Evolutionary conservation across 2,797 vertebrate genomes (phyloP).

Genomic region (Threskiornis aethiopicus): DNA sequence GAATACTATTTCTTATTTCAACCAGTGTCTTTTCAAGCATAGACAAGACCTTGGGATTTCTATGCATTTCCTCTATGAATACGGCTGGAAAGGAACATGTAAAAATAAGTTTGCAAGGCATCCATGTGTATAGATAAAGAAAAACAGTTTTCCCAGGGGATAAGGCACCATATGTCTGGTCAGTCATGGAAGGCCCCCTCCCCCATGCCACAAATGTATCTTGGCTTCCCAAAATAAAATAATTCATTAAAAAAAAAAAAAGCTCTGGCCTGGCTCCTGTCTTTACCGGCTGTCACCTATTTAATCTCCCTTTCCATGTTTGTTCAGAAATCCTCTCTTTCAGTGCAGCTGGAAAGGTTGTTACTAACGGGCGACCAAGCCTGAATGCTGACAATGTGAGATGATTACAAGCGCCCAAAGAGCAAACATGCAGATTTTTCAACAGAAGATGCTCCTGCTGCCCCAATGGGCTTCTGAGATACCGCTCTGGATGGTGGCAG

Average conservation of each 20-base stretch:
- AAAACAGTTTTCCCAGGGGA: neutral
- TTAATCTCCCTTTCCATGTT: neutral
- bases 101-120: neutral
- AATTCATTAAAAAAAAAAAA: neutral
- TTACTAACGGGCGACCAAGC: neutral
- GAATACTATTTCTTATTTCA: neutral
- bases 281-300: neutral
- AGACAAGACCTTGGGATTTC: neutral
- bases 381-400: neutral
- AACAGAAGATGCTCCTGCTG: neutral
- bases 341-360: constrained; percentile 3
- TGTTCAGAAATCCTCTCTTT: constrained; percentile 7
- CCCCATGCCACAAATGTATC: neutral
- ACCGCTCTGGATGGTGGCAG: neutral
- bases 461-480: neutral
- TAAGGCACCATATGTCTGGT: neutral
- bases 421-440: constrained; percentile 2
- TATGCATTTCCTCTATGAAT: neutral
- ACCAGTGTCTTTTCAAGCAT: neutral
- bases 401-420: neutral
- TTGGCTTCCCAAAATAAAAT: neutral
- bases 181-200: neutral
- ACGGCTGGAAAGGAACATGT: neutral
- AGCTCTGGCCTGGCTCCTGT: neutral
- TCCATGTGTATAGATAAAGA: neutral